Percentiles rank a stretch among this genome's conserved stretches.
Conservation (phyloP, 2,888 invertebrate species). For the Hanleya hanleyi region DNA sequence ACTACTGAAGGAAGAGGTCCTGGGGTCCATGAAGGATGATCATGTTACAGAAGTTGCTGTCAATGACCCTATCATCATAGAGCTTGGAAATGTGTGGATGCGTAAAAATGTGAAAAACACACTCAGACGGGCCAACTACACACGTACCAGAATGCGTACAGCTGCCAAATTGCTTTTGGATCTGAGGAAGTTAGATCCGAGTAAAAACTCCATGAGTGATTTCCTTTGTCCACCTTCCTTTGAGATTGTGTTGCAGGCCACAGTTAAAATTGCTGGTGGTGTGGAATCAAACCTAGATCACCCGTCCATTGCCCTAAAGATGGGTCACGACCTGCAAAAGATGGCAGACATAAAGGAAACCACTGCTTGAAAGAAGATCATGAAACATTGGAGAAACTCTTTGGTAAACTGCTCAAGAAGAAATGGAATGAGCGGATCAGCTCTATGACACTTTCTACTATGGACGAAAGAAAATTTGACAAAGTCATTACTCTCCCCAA, state of each 20-base stretch:
- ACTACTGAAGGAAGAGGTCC: not conserved
- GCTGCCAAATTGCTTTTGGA: not conserved
- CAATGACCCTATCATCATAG: not conserved
- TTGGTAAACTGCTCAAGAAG: not conserved
- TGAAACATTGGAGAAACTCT: not conserved
- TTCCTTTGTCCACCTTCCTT: not conserved
- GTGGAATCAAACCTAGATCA: not conserved
- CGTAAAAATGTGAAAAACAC: not conserved
- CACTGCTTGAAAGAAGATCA: not conserved
- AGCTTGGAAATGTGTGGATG: not conserved
- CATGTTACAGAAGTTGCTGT: not conserved
- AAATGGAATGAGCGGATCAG: no score
- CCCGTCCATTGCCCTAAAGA: not conserved
- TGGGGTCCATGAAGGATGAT: not conserved
- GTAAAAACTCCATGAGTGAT: not conserved
- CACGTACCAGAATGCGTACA: not conserved
- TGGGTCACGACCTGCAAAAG: not conserved
- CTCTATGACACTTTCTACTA: not conserved
- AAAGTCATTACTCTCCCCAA: not conserved
- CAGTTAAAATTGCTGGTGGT: not conserved
- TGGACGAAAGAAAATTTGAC: not conserved
- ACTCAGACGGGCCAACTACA: not conserved
- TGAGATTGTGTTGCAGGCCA: not conserved
- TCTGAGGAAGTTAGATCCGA: not conserved
- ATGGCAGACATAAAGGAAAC: not conserved